Percentiles rank a stretch among this genome's conserved stretches.
These are phyloP conservation scores for Synergus laeviventris DNA, from an alignment of 2,888 invertebrate species.

Conservation along the genomic window DNA sequence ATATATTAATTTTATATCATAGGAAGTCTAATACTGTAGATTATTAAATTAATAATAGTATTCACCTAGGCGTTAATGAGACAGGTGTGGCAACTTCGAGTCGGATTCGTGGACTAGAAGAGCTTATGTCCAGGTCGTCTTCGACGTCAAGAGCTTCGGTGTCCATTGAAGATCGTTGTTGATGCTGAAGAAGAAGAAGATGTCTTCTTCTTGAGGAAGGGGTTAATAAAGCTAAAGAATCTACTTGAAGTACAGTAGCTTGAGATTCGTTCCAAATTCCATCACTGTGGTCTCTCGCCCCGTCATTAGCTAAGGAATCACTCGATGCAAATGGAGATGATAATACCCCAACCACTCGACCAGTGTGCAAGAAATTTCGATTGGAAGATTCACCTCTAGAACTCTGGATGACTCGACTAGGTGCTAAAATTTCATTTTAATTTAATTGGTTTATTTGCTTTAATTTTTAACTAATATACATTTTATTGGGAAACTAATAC, in stretches of 20 bases:
- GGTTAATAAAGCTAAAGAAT: conserved; percentile 83
- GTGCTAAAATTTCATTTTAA: conserved; percentile 40
- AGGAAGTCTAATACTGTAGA: not conserved
- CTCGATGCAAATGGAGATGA: conserved; percentile 88
- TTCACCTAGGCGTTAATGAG: conserved; percentile 64
- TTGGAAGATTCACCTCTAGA: conserved; percentile 57
- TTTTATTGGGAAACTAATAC: too few species aligned
- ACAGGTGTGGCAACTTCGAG: conserved; percentile 70
- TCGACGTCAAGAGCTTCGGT: conserved; percentile 87
- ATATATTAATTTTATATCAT: not conserved
- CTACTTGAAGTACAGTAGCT: conserved; percentile 87
- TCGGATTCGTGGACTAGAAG: conserved; percentile 68
- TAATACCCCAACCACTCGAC: conserved; percentile 69
- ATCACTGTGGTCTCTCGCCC: conserved; percentile 89
- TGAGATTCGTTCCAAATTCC: conserved; percentile 94
- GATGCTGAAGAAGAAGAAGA: conserved; percentile 86
- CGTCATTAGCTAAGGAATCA: conserved; percentile 89
- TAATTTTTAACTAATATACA: too few species aligned
- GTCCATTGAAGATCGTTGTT: conserved; percentile 90
- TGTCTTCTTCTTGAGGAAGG: conserved; percentile 89
- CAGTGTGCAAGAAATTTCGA: conserved; percentile 59
- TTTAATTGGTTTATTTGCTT: too few species aligned
- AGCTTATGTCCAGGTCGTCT: conserved; percentile 69
- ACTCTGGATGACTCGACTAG: conserved; percentile 57
- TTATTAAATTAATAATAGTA: not conserved